phyloP scores from a whole-genome alignment of 92 coral and sea anemone genomes.

The Parazoanthus swiftii region DNA sequence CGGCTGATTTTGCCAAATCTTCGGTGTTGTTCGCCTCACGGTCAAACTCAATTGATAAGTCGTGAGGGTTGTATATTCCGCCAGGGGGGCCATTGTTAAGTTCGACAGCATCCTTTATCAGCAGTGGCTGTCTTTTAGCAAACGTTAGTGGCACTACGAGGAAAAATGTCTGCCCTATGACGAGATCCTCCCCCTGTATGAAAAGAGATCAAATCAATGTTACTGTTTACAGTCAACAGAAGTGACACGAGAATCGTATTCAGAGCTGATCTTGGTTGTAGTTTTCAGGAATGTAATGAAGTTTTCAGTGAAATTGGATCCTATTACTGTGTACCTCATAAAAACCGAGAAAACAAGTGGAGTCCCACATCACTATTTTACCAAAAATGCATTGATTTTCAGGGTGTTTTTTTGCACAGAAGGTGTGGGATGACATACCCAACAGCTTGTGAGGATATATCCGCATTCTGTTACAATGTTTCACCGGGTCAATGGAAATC shows the following conservation, averaged over 20 bases:
- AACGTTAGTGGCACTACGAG: slow-evolving; percentile 76
- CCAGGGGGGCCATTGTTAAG: slow-evolving; percentile 95
- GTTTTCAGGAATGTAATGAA: neutral
- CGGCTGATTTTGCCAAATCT: slow-evolving; percentile 68
- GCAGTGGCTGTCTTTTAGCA: slow-evolving; percentile 60
- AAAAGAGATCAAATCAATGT: neutral
- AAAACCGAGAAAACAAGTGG: too few relatives aligned
- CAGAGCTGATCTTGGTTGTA: neutral
- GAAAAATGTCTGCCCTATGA: slow-evolving; percentile 77
- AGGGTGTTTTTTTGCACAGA: too few relatives aligned
- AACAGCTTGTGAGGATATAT: too few relatives aligned
- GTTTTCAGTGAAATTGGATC: neutral
- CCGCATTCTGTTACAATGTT: too few relatives aligned
- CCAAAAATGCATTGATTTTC: too few relatives aligned
- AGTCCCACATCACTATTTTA: too few relatives aligned
- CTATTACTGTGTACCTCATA: too few relatives aligned
- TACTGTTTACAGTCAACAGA: neutral
- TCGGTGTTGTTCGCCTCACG: slow-evolving; percentile 92
- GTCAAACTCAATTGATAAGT: slow-evolving; percentile 92
- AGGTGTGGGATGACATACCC: too few relatives aligned
- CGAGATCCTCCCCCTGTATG: slow-evolving; percentile 43
- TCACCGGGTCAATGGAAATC: too few relatives aligned
- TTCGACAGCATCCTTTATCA: slow-evolving; percentile 69
- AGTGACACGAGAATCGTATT: neutral
- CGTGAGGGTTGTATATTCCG: slow-evolving; percentile 87